Conservation (phyloP, 37 sponge, comb jelly and placozoan species). For the Hormiphora californensis region DNA sequence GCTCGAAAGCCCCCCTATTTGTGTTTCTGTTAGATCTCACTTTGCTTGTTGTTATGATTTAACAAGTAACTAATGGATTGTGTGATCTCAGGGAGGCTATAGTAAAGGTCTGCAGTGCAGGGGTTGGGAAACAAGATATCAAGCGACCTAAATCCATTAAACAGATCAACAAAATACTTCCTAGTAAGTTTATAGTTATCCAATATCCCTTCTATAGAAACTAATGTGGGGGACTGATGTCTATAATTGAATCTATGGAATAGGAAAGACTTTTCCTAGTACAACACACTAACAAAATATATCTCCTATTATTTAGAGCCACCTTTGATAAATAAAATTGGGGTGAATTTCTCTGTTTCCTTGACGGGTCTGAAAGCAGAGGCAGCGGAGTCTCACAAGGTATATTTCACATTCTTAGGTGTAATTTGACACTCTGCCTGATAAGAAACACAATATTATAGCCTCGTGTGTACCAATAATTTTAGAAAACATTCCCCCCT, state of each 20-base stretch:
- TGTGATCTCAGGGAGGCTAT: conserved; percentile 13
- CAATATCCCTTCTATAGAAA: no score
- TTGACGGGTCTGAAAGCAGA: conserved; percentile 16
- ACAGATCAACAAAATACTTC: conserved; percentile 35
- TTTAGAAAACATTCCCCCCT: no score
- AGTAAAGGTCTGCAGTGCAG: conserved; percentile 39
- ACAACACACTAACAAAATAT: background rate
- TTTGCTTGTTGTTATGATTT: background rate
- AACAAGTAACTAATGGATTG: background rate
- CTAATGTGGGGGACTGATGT: no score
- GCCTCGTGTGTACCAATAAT: no score
- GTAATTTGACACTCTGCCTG: no score
- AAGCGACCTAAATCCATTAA: conserved; percentile 3
- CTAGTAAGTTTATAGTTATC: background rate
- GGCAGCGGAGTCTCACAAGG: background rate
- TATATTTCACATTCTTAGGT: background rate
- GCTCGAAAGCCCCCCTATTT: background rate
- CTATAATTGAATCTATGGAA: no score
- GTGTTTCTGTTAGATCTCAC: background rate
- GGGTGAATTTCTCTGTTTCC: conserved; percentile 26
- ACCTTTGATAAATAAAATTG: background rate
- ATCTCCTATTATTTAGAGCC: background rate
- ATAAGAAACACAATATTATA: no score
- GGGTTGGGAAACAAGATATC: background rate
- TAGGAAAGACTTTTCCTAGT: background rate